Percentiles rank a stretch among this genome's conserved stretches.
These are phyloP conservation scores for Menura novaehollandiae DNA, from an alignment of 2,113 vertebrate genomes.

Conservation along the genomic window DNA sequence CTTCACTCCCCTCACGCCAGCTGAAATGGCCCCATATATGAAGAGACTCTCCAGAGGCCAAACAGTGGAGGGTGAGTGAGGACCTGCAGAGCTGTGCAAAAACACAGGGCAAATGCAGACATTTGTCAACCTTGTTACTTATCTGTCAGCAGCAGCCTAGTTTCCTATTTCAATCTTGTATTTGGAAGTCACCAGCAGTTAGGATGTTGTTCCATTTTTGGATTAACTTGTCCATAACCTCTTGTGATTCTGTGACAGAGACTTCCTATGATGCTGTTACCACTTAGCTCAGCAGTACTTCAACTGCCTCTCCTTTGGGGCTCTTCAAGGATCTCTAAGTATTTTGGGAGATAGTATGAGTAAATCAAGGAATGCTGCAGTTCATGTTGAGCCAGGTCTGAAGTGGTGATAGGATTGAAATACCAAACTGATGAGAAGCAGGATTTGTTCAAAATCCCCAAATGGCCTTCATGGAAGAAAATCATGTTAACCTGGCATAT, in stretches of 20 bases:
- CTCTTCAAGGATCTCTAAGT: not conserved
- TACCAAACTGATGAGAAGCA: not conserved
- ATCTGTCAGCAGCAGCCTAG: not conserved
- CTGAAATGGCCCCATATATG: conserved; percentile 89
- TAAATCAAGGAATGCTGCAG: not conserved
- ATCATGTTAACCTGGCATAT: not conserved
- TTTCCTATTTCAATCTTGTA: not conserved
- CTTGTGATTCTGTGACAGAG: not conserved
- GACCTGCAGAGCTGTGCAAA: not conserved
- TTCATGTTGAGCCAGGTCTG: not conserved
- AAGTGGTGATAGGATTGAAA: not conserved
- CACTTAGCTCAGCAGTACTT: not conserved
- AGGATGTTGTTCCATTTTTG: not conserved
- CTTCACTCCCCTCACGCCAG: conserved; percentile 80
- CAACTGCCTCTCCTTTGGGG: not conserved
- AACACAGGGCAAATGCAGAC: not conserved
- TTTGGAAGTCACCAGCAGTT: not conserved
- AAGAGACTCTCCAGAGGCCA: conserved; percentile 90
- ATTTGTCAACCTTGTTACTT: not conserved
- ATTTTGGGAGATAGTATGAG: not conserved
- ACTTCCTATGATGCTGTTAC: not conserved
- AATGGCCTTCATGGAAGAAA: not conserved
- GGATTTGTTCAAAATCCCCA: not conserved
- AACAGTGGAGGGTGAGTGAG: conserved; percentile 86
- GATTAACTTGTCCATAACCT: not conserved